Evolutionary conservation across 2,797 vertebrate species (phyloP).

Genomic region (Pantherophis vulpinus): DNA sequence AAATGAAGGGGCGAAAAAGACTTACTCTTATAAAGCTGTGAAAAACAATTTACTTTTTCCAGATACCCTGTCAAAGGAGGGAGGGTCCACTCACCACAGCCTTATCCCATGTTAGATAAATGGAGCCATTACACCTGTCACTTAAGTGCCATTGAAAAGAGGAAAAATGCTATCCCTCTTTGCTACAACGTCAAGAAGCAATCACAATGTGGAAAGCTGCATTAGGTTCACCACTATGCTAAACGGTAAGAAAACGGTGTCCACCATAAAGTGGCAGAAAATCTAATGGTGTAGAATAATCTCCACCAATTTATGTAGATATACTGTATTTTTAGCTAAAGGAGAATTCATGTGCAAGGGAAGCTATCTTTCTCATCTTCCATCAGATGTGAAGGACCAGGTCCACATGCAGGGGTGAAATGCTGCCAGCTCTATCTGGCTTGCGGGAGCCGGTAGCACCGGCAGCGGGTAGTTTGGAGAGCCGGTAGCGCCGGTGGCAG

Average conservation of each 20-base stretch:
- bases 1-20: neutral
- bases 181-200: neutral
- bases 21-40: conserved; percentile 6
- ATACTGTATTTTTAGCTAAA: neutral
- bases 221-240: neutral
- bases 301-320: neutral
- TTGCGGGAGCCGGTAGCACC: no score
- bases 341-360: neutral
- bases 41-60: neutral
- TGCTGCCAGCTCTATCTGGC: no score
- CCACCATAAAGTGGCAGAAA: neutral
- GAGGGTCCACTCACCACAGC: neutral
- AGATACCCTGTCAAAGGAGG: neutral
- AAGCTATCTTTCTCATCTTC: neutral
- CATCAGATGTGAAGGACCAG: neutral
- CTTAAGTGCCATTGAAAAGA: neutral
- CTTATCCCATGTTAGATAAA: neutral
- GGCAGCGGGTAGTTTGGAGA: no score
- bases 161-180: neutral
- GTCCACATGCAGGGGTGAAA: neutral
- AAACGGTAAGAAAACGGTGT: neutral
- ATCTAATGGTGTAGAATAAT: neutral
- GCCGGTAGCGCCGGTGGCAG: no score
- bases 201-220: neutral
- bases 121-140: neutral